Conservation (phyloP, 2,797 vertebrate species). For the Serranus cabrilla region DNA sequence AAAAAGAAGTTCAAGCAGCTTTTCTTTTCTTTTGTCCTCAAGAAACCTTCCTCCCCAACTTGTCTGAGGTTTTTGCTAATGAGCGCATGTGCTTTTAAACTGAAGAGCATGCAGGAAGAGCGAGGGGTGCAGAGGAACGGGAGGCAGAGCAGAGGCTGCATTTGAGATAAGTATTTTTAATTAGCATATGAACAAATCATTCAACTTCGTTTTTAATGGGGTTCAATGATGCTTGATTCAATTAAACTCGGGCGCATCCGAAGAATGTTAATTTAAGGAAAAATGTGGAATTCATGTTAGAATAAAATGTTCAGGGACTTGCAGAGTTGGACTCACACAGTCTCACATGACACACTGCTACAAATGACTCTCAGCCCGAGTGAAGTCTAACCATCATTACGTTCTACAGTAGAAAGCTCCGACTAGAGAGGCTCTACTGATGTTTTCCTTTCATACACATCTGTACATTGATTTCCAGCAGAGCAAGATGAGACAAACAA, state of each 20-base stretch:
- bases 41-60: background rate
- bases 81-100: constrained; percentile 21
- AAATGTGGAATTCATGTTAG: background rate
- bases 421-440: background rate
- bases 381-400: background rate
- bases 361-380: background rate
- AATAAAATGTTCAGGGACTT: background rate
- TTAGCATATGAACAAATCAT: constrained; percentile 61
- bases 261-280: constrained; percentile 13
- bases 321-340: background rate
- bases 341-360: background rate
- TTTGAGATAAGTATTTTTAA: constrained; percentile 42
- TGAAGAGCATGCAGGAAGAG: background rate
- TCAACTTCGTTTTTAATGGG: constrained; percentile 32
- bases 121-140: background rate
- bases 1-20: background rate
- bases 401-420: background rate
- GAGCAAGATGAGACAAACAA: background rate
- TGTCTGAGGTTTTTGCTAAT: constrained; percentile 18
- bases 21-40: background rate
- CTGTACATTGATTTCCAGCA: background rate
- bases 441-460: background rate
- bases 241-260: constrained; percentile 22
- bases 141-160: constrained; percentile 6
- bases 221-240: constrained; percentile 54